Evolutionary conservation across 2,888 invertebrate species (phyloP).

Genomic region (Gastrophysa polygoni): DNA sequence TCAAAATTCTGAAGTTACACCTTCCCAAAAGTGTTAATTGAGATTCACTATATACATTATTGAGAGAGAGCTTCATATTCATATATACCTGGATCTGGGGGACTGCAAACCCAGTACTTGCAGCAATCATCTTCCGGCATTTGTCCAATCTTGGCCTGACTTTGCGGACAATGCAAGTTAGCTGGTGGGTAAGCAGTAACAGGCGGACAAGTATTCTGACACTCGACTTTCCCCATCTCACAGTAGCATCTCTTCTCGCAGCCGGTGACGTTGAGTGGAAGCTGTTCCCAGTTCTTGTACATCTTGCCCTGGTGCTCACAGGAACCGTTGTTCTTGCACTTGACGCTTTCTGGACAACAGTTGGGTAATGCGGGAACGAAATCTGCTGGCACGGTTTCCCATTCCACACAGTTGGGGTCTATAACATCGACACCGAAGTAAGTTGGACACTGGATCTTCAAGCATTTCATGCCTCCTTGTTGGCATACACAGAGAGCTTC

Average conservation of each 20-base stretch:
- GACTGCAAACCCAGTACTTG: slow-evolving; percentile 73
- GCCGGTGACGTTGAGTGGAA: slow-evolving; percentile 79
- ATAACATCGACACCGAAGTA: slow-evolving; percentile 85
- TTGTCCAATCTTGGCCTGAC: slow-evolving; percentile 70
- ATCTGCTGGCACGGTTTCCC: slow-evolving; percentile 81
- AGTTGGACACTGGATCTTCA: slow-evolving; percentile 81
- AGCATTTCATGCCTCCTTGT: slow-evolving; percentile 74
- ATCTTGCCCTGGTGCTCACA: slow-evolving; percentile 73
- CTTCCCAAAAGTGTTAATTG: too few species aligned
- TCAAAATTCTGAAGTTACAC: too few species aligned
- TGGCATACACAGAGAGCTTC: slow-evolving; percentile 79
- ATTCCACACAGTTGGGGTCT: slow-evolving; percentile 82
- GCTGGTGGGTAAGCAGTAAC: slow-evolving; percentile 78
- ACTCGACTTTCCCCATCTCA: slow-evolving; percentile 85
- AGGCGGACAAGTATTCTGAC: slow-evolving; percentile 80
- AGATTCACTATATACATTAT: too few species aligned
- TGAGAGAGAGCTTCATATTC: too few species aligned
- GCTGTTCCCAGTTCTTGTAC: slow-evolving; percentile 80
- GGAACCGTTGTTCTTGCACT: slow-evolving; percentile 82
- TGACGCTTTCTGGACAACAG: slow-evolving; percentile 81
- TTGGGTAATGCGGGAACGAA: slow-evolving; percentile 74
- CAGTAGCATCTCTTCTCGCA: slow-evolving; percentile 88
- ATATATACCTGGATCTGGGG: slow-evolving; percentile 27
- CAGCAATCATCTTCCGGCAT: slow-evolving; percentile 82
- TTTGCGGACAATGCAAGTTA: slow-evolving; percentile 72